phyloP scores from a whole-genome alignment of 2,888 invertebrate genomes.

The Protula sp. region DNA sequence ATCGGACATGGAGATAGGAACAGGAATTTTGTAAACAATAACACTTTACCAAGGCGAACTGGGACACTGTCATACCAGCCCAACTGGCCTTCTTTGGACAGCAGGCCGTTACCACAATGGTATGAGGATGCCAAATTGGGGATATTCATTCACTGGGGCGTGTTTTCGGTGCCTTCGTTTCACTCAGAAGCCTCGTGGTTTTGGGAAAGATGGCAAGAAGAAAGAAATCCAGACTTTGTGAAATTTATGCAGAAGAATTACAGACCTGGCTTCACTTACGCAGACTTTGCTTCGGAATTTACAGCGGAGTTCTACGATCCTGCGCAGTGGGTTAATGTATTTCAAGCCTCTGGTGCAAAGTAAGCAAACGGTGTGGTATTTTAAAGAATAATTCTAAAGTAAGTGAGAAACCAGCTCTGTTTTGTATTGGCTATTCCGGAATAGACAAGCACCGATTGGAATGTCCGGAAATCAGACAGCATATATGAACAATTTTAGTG shows the following conservation, averaged over 20 bases:
- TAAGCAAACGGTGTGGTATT: too few relatives aligned
- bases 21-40: too few relatives aligned
- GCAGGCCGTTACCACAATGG: slow-evolving; percentile 52
- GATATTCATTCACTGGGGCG: slow-evolving; percentile 57
- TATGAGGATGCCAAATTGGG: slow-evolving; percentile 56
- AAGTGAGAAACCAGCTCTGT: too few relatives aligned
- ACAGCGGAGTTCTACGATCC: slow-evolving; percentile 68
- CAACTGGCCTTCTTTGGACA: slow-evolving; percentile 53
- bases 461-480: too few relatives aligned
- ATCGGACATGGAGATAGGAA: too few relatives aligned
- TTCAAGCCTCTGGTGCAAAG: slow-evolving; percentile 79
- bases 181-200: slow-evolving; percentile 82
- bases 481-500: too few relatives aligned
- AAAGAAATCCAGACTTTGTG: slow-evolving; percentile 31
- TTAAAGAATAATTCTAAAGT: too few relatives aligned
- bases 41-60: too few relatives aligned
- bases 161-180: slow-evolving; percentile 52
- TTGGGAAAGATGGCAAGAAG: slow-evolving; percentile 72
- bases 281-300: slow-evolving; percentile 71
- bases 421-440: too few relatives aligned
- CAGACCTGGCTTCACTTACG: slow-evolving; percentile 78
- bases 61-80: too few relatives aligned
- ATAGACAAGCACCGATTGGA: too few relatives aligned
- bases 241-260: slow-evolving; percentile 77
- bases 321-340: slow-evolving; percentile 74